Conservation (phyloP, 2,888 invertebrate genomes). For the Ferrisia virgata region DNA sequence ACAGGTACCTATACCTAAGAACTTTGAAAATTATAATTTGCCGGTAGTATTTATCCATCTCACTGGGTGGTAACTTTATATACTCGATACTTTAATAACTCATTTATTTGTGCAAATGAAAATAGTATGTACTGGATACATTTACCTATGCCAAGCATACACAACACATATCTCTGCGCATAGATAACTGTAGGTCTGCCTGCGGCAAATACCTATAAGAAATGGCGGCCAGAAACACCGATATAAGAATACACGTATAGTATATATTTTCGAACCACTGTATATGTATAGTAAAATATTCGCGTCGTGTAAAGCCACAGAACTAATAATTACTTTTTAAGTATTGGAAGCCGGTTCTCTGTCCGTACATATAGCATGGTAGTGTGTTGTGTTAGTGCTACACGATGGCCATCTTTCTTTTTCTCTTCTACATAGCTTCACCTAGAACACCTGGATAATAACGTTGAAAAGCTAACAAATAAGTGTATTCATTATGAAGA, state of each 20-base stretch:
- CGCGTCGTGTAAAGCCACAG: constrained; percentile 37
- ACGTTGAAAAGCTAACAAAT: constrained; percentile 34
- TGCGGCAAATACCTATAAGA: background rate
- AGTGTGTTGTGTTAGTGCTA: too few species aligned
- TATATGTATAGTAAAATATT: constrained; percentile 28
- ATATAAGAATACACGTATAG: background rate
- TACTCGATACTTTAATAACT: background rate
- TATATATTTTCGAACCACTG: constrained; percentile 30
- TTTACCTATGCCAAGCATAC: background rate
- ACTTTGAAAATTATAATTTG: background rate
- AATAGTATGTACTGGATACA: background rate
- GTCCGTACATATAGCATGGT: background rate
- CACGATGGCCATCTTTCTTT: background rate
- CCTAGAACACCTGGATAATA: constrained; percentile 36
- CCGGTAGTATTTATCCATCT: constrained; percentile 13
- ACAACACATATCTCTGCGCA: background rate
- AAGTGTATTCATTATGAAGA: constrained; percentile 26
- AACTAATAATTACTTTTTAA: constrained; percentile 44
- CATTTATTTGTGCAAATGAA: constrained; percentile 27
- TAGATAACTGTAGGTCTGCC: background rate
- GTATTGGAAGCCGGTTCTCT: constrained; percentile 39
- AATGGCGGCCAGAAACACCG: background rate
- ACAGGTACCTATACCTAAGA: background rate
- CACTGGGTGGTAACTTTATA: constrained; percentile 16
- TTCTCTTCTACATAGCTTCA: background rate